These are phyloP conservation scores for Hirtodrosophila duncani DNA, from an alignment of 2,888 invertebrate species.

Conservation along the genomic window DNA sequence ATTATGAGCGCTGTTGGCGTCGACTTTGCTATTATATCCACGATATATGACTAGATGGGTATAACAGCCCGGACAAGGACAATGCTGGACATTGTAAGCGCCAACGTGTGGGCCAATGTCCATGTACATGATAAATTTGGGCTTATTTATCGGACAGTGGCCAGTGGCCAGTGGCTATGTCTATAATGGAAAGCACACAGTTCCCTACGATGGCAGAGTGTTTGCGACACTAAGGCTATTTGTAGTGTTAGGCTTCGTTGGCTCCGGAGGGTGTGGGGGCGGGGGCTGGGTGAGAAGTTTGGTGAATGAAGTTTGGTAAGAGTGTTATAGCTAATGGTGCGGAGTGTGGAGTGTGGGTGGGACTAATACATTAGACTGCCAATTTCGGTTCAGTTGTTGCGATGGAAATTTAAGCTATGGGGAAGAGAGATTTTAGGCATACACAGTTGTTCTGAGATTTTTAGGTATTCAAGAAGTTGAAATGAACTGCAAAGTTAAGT, in stretches of 20 bases:
- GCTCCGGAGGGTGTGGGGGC: neutral
- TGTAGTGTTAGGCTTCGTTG: conserved; percentile 37
- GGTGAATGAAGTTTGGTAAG: conserved; percentile 9
- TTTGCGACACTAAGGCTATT: conserved; percentile 48
- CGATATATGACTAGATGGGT: conserved; percentile 58
- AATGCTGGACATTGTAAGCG: neutral
- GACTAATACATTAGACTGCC: conserved; percentile 48
- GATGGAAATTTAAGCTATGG: no score
- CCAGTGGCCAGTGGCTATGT: conserved; percentile 38
- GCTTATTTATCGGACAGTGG: conserved; percentile 58
- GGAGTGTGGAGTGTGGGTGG: conserved; percentile 45
- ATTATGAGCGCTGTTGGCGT: conserved; percentile 56
- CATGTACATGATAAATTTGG: conserved; percentile 67
- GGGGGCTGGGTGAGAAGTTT: neutral
- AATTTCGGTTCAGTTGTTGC: conserved; percentile 39
- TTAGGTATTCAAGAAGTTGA: no score
- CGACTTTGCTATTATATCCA: conserved; percentile 56
- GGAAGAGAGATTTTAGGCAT: no score
- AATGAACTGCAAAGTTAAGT: no score
- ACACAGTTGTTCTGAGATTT: no score
- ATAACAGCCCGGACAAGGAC: conserved; percentile 14
- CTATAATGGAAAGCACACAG: conserved; percentile 5
- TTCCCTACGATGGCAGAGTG: conserved; percentile 28
- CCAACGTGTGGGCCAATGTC: conserved; percentile 11
- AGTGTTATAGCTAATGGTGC: conserved; percentile 49